A percentile compares a stretch with the other conserved stretches of the same genome.
Evolutionary conservation across 2,797 vertebrate genomes (phyloP).

Genomic region (Cossypha caffra): DNA sequence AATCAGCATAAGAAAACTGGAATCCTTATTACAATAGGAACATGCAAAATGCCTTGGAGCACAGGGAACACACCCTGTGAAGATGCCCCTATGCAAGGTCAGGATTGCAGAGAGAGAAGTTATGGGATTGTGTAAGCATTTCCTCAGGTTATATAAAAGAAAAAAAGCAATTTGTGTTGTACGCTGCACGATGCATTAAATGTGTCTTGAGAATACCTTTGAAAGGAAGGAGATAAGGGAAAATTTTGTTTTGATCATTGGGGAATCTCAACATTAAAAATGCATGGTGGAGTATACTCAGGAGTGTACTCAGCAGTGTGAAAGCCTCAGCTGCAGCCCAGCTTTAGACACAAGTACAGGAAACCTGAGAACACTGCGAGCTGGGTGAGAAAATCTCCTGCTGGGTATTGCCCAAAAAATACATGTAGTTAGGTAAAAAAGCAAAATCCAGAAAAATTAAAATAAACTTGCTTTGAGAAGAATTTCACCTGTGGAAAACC

Average conservation of each 20-base stretch:
- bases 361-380: background rate
- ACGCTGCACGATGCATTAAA: background rate
- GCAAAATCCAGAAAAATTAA: background rate
- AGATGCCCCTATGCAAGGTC: background rate
- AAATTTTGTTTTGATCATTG: background rate
- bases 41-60: background rate
- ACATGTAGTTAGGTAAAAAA: rapidly evolving
- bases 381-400: background rate
- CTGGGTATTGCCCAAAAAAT: background rate
- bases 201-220: background rate
- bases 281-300: background rate
- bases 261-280: conserved; percentile 8
- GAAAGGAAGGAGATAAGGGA: background rate
- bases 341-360: background rate
- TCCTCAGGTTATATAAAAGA: background rate
- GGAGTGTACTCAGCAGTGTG: background rate
- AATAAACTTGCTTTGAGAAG: background rate
- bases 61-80: background rate
- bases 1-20: background rate
- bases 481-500: background rate
- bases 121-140: background rate
- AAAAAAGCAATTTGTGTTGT: background rate
- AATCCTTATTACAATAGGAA: background rate
- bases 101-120: background rate
- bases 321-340: background rate